Evolutionary conservation across 2,888 invertebrate species (phyloP).

Genomic region (Mechanitis messenoides): DNA sequence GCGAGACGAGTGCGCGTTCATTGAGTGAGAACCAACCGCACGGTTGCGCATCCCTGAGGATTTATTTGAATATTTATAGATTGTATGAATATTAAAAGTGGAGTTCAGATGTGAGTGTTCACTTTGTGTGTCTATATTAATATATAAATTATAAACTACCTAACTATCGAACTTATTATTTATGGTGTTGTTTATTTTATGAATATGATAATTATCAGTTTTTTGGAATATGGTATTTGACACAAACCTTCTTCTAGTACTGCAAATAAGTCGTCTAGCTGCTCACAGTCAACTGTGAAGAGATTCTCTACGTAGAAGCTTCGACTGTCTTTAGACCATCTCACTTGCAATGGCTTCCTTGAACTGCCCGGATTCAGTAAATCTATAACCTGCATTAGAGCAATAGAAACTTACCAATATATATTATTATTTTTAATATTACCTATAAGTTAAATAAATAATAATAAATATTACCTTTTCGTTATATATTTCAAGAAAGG

Average conservation of each 20-base stretch:
- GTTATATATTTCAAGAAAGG: conserved; percentile 97
- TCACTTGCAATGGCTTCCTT: conserved; percentile 88
- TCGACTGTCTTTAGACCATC: conserved; percentile 95
- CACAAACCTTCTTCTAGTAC: conserved; percentile 93
- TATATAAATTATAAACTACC: too few species aligned
- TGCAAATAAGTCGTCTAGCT: conserved; percentile 92
- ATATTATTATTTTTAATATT: neutral
- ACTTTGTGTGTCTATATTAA: neutral
- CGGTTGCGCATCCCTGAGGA: conserved; percentile 87
- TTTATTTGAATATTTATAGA: neutral
- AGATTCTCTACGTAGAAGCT: conserved; percentile 97
- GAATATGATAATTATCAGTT: too few species aligned
- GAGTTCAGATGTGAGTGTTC: too few species aligned
- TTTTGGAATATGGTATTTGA: neutral
- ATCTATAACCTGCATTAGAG: conserved; percentile 87
- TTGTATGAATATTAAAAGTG: too few species aligned
- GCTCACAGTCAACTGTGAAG: conserved; percentile 96
- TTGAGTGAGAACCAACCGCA: conserved; percentile 91
- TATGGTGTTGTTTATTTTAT: too few species aligned
- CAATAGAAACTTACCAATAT: neutral
- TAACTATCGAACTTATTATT: too few species aligned
- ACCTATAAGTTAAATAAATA: neutral
- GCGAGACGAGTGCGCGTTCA: conserved; percentile 95
- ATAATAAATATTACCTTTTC: conserved; percentile 83
- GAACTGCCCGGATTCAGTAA: conserved; percentile 90